Conservation (phyloP, 2,113 vertebrate genomes). For the Festucalex cinctus region DNA sequence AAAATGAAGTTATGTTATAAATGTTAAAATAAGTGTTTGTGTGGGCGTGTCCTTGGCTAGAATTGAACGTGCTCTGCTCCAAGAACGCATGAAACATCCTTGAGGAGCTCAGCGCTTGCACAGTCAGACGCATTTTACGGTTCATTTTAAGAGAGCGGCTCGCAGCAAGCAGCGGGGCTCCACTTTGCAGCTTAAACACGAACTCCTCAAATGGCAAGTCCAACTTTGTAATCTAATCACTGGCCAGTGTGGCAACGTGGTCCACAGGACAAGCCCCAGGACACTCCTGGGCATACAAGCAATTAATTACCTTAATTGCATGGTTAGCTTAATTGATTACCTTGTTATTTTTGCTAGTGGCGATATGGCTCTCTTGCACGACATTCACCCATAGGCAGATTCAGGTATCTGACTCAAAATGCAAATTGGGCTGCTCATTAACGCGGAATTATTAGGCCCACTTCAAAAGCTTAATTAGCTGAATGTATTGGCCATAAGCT, state of each 20-base stretch:
- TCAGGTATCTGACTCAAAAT: constrained; percentile 46
- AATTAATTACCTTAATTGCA: constrained; percentile 73
- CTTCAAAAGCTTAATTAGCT: constrained; percentile 57
- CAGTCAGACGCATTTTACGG: constrained; percentile 12
- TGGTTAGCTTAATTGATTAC: constrained; percentile 71
- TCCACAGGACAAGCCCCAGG: constrained; percentile 51
- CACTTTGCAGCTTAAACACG: constrained; percentile 50
- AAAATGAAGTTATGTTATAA: background rate
- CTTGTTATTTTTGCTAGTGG: constrained; percentile 63
- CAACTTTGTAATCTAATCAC: constrained; percentile 67
- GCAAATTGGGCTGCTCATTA: constrained; percentile 41
- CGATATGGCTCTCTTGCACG: constrained; percentile 55
- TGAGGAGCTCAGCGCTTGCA: constrained; percentile 4
- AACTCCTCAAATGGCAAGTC: constrained; percentile 50
- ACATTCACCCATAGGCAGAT: constrained; percentile 40
- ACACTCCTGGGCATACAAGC: constrained; percentile 65
- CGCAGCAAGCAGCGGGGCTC: constrained; percentile 45
- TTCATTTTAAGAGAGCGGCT: constrained; percentile 35
- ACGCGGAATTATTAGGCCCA: constrained; percentile 49
- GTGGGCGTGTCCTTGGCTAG: background rate
- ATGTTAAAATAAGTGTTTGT: background rate
- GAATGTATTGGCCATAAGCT: constrained; percentile 62
- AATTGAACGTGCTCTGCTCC: background rate
- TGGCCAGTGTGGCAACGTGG: constrained; percentile 52
- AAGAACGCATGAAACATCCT: background rate